These are phyloP conservation scores for Grallaria varia DNA, from an alignment of 2,113 vertebrate genomes.

Conservation along the genomic window DNA sequence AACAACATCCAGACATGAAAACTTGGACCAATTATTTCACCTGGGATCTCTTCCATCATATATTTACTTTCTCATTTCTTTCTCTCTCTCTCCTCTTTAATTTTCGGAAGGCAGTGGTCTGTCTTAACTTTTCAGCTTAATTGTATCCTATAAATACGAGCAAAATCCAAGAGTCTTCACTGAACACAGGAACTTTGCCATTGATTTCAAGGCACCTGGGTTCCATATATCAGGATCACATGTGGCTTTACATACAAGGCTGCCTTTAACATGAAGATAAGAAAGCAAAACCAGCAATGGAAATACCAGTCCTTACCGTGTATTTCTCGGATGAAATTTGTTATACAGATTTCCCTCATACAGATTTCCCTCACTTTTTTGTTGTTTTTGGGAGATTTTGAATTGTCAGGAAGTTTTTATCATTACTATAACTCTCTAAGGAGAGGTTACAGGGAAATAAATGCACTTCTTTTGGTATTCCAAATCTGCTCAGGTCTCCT, in stretches of 20 bases:
- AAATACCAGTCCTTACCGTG: not conserved
- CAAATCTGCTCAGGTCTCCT: not conserved
- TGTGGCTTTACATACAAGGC: not conserved
- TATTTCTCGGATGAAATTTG: not conserved
- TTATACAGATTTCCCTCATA: not conserved
- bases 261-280: not conserved
- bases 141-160: not conserved
- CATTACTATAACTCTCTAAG: not conserved
- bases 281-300: not conserved
- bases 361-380: not conserved
- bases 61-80: slow-evolving; percentile 19
- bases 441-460: not conserved
- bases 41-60: slow-evolving; percentile 35
- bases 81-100: slow-evolving; percentile 14
- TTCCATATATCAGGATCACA: not conserved
- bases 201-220: not conserved
- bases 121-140: not conserved
- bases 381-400: not conserved
- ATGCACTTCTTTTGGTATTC: not conserved
- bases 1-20: slow-evolving; percentile 50
- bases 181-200: not conserved
- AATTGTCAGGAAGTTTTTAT: not conserved
- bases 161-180: not conserved
- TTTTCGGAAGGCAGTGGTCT: slow-evolving; percentile 14
- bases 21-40: slow-evolving; percentile 49